Base-by-base conservation (phyloP, 2,113 vertebrate genomes). In the Phainopepla nitens region DNA sequence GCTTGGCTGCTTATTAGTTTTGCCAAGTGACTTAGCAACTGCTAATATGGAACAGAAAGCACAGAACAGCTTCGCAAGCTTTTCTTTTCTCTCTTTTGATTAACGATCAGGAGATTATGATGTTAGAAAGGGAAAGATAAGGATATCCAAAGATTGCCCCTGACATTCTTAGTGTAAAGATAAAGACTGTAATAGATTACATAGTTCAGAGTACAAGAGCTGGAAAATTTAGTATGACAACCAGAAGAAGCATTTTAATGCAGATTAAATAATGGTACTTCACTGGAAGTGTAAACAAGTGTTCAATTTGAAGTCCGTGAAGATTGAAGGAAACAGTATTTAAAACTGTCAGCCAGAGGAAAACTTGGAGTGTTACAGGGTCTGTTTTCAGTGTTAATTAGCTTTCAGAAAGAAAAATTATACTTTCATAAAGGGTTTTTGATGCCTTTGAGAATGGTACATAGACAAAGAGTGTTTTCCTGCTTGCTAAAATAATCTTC, bases 101-200 rank as follows among this genome's bases (percentile, higher is more conserved):
- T 92, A 80, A 84, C 81, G 69, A 85, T 85, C 60, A 76, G 56
- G 51, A 85, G 93, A 96, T 96, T 96, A 89, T 84, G 53, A 58
- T 71, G 51, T 89, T 94, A 91, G 72, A 80, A 89, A 56, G 39
- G 53, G 24, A 86, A 76, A 69, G 72, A 89, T 92, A 89, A 93
- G 68, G 61, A 60, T 76, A 89, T 29, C 61, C 65, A 24, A 27
- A 81, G 71, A 88, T 86, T 82, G 60, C 29, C 89, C 47, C 77
- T 85, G 90, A 70, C 73, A 54, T 22, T n/a, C 77, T 89, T 84
- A 78, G 56, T 41, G 29, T 31, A 54, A 91, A 89, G 56, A 87
- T 86, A 88, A 96, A 93, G 82, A 31, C 53, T 78, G 15, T 69
- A 87, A 78, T 10, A 90, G 51, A 80, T 92, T 69, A 72, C 27